phyloP scores from a whole-genome alignment of 2,113 vertebrate species.

The Channa maculata region DNA sequence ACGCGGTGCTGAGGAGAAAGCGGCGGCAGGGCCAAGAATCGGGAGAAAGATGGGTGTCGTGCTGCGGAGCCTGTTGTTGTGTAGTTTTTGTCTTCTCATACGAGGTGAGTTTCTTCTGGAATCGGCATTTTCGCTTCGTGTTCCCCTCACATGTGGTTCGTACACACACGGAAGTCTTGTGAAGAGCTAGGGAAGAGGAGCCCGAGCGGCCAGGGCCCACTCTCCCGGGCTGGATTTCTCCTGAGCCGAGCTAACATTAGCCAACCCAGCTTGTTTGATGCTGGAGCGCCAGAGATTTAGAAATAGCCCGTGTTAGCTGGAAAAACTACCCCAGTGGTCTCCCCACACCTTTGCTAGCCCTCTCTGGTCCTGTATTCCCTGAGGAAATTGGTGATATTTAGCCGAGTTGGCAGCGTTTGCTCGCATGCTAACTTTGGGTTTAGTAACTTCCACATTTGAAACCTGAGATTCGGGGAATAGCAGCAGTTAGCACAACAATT shows the following conservation, averaged over 20 bases:
- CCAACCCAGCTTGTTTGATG: slow-evolving; percentile 8
- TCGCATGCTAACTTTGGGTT: background rate
- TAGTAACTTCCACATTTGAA: background rate
- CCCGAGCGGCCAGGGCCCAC: slow-evolving; percentile 32
- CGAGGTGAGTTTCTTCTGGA: slow-evolving; percentile 84
- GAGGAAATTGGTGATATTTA: background rate
- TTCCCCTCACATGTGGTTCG: background rate
- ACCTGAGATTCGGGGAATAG: background rate
- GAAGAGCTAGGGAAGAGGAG: too few relatives aligned
- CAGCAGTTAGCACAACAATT: slow-evolving; percentile 57
- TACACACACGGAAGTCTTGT: too few relatives aligned
- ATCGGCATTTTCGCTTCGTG: background rate
- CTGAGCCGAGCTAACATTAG: slow-evolving; percentile 62
- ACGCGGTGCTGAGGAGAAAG: slow-evolving; percentile 69
- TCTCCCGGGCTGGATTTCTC: slow-evolving; percentile 17
- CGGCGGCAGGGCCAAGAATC: slow-evolving; percentile 66
- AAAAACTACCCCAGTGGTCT: background rate
- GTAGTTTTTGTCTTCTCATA: slow-evolving; percentile 88
- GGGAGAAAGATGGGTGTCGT: slow-evolving; percentile 89
- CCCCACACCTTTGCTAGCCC: background rate
- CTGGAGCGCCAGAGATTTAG: slow-evolving; percentile 8
- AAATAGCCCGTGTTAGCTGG: slow-evolving; percentile 18
- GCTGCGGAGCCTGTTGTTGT: slow-evolving; percentile 89
- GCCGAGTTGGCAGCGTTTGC: background rate
- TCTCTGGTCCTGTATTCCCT: rapidly evolving